Percentiles rank a stretch among this genome's conserved stretches.
phyloP scores from a whole-genome alignment of 2,113 vertebrate species.

The Pseudopodoces humilis region DNA sequence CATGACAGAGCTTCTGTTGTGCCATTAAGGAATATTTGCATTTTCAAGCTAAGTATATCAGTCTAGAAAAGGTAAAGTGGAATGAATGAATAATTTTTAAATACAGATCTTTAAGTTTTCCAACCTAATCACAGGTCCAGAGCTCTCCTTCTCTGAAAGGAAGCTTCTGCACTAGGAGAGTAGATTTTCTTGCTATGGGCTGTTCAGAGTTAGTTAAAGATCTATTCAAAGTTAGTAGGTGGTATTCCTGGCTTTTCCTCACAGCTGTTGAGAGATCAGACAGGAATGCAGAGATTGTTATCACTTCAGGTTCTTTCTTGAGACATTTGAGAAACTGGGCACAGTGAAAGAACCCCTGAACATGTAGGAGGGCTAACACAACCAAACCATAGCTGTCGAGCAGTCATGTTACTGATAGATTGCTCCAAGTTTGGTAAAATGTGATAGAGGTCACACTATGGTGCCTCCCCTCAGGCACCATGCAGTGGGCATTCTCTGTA shows the following conservation, averaged over 20 bases:
- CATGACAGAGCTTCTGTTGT: background rate
- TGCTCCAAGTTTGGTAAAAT: background rate
- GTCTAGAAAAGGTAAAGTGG: background rate
- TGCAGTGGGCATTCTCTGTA: background rate
- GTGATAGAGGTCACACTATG: background rate
- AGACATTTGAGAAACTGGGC: background rate
- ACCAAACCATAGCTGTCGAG: background rate
- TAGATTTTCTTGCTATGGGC: background rate
- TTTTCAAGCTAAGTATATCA: background rate
- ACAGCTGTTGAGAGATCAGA: background rate
- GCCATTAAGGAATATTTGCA: background rate
- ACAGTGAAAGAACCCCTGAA: background rate
- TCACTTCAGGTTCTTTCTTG: background rate
- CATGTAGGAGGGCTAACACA: rapidly evolving
- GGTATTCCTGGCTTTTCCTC: background rate
- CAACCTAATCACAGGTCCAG: background rate
- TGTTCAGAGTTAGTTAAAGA: background rate
- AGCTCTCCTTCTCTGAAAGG: background rate
- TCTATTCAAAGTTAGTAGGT: background rate
- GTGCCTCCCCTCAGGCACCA: background rate
- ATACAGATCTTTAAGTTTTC: background rate
- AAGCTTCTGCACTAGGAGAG: background rate
- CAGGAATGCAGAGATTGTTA: background rate
- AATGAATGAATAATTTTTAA: background rate
- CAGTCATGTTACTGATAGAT: background rate